A percentile compares a stretch with the other conserved stretches of the same genome.
Conservation (phyloP, 2,888 invertebrate genomes). For the Amphimallon solstitiale region DNA sequence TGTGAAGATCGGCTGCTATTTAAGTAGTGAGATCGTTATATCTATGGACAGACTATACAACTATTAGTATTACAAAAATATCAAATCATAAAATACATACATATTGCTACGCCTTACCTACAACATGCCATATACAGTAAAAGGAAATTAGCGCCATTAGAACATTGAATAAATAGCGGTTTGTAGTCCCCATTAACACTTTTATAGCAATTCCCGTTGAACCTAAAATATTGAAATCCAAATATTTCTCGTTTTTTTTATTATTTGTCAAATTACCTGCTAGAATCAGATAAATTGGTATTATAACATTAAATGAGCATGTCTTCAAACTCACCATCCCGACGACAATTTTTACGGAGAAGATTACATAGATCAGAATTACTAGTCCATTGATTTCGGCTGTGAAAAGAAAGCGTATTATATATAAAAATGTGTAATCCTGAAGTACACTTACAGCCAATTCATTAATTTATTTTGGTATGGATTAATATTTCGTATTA, state of each 20-base stretch:
- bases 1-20: too few relatives aligned
- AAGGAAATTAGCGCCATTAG: constrained; percentile 41
- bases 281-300: constrained; percentile 59
- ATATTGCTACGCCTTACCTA: constrained; percentile 37
- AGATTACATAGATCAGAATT: constrained; percentile 55
- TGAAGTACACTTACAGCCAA: too few relatives aligned
- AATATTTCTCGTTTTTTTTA: neutral
- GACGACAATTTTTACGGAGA: constrained; percentile 56
- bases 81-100: neutral
- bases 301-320: constrained; percentile 56
- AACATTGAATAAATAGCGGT: constrained; percentile 44
- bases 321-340: constrained; percentile 58
- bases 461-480: too few relatives aligned
- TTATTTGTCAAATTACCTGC: constrained; percentile 45
- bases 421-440: too few relatives aligned
- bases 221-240: constrained; percentile 37
- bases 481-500: too few relatives aligned
- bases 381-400: constrained; percentile 58
- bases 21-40: too few relatives aligned
- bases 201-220: constrained; percentile 46
- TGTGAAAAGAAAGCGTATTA: constrained; percentile 46
- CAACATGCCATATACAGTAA: constrained; percentile 43
- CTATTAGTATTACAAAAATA: too few relatives aligned
- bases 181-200: constrained; percentile 42
- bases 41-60: too few relatives aligned